phyloP scores from a whole-genome alignment of 2,797 vertebrate species.

The Strix occidentalis region DNA sequence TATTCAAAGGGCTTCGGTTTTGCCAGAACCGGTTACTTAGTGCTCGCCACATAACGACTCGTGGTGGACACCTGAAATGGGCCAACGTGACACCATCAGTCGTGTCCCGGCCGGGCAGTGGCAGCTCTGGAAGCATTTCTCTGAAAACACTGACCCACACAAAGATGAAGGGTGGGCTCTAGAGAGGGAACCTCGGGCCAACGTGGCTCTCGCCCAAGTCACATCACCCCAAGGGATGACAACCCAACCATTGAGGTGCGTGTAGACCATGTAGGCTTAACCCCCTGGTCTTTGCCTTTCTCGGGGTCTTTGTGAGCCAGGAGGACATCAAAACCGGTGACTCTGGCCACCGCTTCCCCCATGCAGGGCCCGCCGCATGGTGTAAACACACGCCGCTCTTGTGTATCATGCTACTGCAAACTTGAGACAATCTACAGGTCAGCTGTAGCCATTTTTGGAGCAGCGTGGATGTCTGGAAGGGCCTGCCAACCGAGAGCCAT shows the following conservation, averaged over 20 bases:
- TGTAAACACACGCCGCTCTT: background rate
- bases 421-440: constrained; percentile 74
- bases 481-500: constrained; percentile 77
- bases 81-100: background rate
- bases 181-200: background rate
- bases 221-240: background rate
- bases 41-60: rapidly evolving
- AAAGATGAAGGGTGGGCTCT: background rate
- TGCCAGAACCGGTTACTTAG: background rate
- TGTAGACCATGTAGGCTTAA: background rate
- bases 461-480: constrained; percentile 60
- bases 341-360: rapidly evolving
- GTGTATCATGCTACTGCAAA: constrained; percentile 47
- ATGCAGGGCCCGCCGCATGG: rapidly evolving
- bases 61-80: background rate
- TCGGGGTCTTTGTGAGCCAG: background rate
- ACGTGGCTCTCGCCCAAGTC: background rate
- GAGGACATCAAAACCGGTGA: background rate
- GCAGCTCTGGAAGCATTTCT: background rate
- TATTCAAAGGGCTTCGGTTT: background rate
- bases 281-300: background rate
- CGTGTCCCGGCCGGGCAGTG: rapidly evolving
- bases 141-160: background rate
- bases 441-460: constrained; percentile 74
- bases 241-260: rapidly evolving